Conservation (phyloP, 1,140 invertebrate genomes). For the Pissodes strobi region DNA sequence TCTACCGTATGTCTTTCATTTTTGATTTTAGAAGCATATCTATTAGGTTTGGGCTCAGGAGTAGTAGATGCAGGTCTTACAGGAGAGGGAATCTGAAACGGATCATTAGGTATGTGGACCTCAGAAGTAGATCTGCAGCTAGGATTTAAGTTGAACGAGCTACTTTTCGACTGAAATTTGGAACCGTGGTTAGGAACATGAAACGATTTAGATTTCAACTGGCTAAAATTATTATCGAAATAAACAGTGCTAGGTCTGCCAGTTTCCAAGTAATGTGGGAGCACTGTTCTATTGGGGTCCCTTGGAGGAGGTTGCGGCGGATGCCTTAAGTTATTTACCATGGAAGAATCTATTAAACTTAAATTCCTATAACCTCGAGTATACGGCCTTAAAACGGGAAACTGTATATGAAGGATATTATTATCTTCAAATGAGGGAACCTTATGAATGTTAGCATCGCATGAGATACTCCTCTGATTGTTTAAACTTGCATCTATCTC, state of each 20-base stretch:
- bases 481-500: slow-evolving; percentile 29
- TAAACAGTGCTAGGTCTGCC: slow-evolving; percentile 60
- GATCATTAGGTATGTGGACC: slow-evolving; percentile 57
- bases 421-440: slow-evolving; percentile 40
- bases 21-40: slow-evolving; percentile 35
- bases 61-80: slow-evolving; percentile 63
- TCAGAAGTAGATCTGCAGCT: slow-evolving; percentile 60
- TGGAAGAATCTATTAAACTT: slow-evolving; percentile 43
- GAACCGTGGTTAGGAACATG: not conserved
- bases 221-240: slow-evolving; percentile 51
- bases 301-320: slow-evolving; percentile 71
- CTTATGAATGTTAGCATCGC: slow-evolving; percentile 51
- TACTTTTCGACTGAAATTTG: slow-evolving; percentile 27
- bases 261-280: slow-evolving; percentile 58
- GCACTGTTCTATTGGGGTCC: slow-evolving; percentile 66
- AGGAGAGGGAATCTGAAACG: slow-evolving; percentile 44
- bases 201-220: slow-evolving; percentile 35
- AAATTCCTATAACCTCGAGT: slow-evolving; percentile 42
- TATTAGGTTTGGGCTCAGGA: slow-evolving; percentile 53
- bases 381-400: slow-evolving; percentile 46
- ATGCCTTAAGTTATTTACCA: slow-evolving; percentile 37
- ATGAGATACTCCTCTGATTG: slow-evolving; percentile 50
- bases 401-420: slow-evolving; percentile 46
- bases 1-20: slow-evolving; percentile 35
- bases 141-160: slow-evolving; percentile 41